Percentiles rank a stretch among this genome's conserved stretches.
Conservation (phyloP, 2,888 invertebrate genomes). For the Anthophora plumipes region DNA sequence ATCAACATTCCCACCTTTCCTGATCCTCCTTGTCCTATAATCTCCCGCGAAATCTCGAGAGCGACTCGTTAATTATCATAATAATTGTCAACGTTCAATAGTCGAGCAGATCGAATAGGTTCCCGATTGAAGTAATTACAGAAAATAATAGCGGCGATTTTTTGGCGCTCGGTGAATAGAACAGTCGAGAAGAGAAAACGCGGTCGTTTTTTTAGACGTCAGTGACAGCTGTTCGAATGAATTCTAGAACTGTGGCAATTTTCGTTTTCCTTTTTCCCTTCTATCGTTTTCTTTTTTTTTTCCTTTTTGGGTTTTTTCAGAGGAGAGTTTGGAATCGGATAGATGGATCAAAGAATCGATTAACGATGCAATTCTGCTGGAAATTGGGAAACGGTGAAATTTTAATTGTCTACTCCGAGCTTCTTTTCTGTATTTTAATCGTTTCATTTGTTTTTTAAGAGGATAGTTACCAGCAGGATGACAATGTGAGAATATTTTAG, state of each 20-base stretch:
- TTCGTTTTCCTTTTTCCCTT: too few relatives aligned
- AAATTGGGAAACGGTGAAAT: neutral
- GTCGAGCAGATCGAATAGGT: neutral
- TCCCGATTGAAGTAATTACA: neutral
- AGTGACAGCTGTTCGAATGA: conserved; percentile 18
- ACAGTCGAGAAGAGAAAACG: neutral
- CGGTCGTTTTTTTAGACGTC: neutral
- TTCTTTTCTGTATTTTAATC: too few relatives aligned
- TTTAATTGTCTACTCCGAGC: neutral
- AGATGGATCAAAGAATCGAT: neutral
- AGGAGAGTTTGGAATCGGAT: neutral
- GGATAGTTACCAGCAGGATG: too few relatives aligned
- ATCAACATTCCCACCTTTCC: neutral
- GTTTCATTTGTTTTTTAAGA: too few relatives aligned
- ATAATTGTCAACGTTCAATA: neutral
- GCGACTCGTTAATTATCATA: neutral
- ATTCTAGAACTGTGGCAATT: neutral
- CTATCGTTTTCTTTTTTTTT: too few relatives aligned
- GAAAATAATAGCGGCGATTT: neutral
- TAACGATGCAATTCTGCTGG: too few relatives aligned
- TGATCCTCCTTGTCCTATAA: too few relatives aligned
- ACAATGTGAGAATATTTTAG: neutral
- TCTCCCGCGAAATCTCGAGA: too few relatives aligned
- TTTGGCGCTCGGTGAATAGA: neutral
- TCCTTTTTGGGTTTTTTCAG: neutral